Evolutionary conservation across 2,888 invertebrate species (phyloP), one percentile per base, ranked within the genome.

Genomic region (Masnerella sp.): DNA sequence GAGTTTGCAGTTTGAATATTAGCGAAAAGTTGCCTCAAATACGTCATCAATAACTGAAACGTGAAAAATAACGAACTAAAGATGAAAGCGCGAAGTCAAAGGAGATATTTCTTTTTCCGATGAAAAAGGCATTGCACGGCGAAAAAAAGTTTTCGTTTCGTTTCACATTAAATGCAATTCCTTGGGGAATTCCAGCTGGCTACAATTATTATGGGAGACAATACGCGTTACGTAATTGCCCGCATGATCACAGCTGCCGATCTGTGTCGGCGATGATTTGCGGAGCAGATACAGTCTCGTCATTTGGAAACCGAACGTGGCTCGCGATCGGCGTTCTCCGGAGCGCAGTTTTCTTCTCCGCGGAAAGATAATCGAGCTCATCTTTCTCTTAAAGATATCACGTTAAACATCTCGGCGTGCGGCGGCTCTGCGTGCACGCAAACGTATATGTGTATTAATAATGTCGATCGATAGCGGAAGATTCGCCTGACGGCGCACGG

Each of bases 261-360:
- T 34, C 34, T 15, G n/a, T 9, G 18, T 17, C 20, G 1, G 11
- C 81, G 82, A 83, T 83, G 82, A 82, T 81, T 83, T 81, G 80
- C 73, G 81, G 80, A 80, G 80, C n/a, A 38, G 2, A 15, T 20
- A 22, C 1, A 20, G 2, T 28, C 17, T 11, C 20, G 20, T 8
- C 5, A 25, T 43, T 25, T 25, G 43, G 25, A 25, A 7, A 12
- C 25, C 8, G 0, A 8, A 12, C n/a, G n/a, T n/a, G n/a, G 22
- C 12, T 9, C 22, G 12, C 1, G 5, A 11, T 43, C 25, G 30
- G 8, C 30, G 9, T 32, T n/a, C 30, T 32, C n/a, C 9, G 2
- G n/a, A 15, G 15, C 38, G 32, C 11, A n/a, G 7, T 64, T 68
- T 58, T 59, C 58, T 15, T 15, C 25, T 9, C 30, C 52, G 34